A percentile compares a stretch with the other conserved stretches of the same genome.
Evolutionary conservation across 2,888 invertebrate genomes (phyloP).

Genomic region (Pammene fasciana): DNA sequence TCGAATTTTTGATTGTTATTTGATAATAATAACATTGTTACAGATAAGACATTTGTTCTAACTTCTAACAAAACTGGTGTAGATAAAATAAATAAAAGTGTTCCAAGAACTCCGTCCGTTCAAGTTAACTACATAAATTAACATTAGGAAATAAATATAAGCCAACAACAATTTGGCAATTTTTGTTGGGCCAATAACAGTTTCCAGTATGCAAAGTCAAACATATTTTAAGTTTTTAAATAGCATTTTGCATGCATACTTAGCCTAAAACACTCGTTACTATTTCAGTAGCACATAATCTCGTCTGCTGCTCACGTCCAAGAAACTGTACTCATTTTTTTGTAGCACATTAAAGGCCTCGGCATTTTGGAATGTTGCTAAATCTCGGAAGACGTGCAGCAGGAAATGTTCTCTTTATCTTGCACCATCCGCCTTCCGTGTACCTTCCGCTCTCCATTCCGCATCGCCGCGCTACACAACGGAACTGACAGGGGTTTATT

Average conservation of each 20-base stretch:
- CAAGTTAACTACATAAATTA: too few species aligned
- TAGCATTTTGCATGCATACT: constrained; percentile 3
- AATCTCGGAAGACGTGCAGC: constrained; percentile 77
- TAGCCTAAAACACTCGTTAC: not conserved
- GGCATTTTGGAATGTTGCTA: constrained; percentile 73
- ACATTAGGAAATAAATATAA: too few species aligned
- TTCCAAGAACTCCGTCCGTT: too few species aligned
- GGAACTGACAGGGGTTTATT: constrained; percentile 74
- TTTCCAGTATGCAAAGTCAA: too few species aligned
- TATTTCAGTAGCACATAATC: constrained; percentile 6
- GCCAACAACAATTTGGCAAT: too few species aligned
- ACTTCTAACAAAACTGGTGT: too few species aligned
- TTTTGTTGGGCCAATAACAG: too few species aligned
- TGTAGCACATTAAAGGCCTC: constrained; percentile 56
- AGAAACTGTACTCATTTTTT: constrained; percentile 14
- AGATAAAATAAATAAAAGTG: too few species aligned
- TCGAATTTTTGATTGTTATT: too few species aligned
- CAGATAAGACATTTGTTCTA: too few species aligned
- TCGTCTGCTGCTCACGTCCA: constrained; percentile 5
- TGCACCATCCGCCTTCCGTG: constrained; percentile 80
- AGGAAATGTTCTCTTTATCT: constrained; percentile 83
- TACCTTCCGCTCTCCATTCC: constrained; percentile 75
- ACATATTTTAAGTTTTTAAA: not conserved
- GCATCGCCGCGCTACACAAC: constrained; percentile 69
- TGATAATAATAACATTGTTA: too few species aligned